phyloP scores from a whole-genome alignment of 2,888 invertebrate species.

The Standfussiana lucernea region DNA sequence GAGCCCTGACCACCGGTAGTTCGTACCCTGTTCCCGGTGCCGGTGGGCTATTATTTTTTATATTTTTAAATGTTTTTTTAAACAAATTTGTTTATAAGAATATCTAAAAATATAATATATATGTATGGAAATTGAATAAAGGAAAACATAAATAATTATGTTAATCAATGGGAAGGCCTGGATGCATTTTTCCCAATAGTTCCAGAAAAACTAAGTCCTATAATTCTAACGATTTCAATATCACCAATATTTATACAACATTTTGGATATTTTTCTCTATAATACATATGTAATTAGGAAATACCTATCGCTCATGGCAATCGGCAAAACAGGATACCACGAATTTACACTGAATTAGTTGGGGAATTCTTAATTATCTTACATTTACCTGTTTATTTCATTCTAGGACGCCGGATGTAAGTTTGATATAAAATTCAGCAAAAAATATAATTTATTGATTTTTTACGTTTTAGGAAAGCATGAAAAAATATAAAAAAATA shows the following conservation, averaged over 20 bases:
- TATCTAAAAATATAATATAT: no score
- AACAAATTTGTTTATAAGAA: no score
- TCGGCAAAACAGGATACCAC: conserved; percentile 25
- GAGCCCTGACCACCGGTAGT: no score
- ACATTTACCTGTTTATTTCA: conserved; percentile 34
- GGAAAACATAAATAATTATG: no score
- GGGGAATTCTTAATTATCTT: conserved; percentile 7
- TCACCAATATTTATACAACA: not conserved
- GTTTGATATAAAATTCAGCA: not conserved
- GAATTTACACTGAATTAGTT: conserved; percentile 2
- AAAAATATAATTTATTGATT: not conserved
- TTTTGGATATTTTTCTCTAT: conserved; percentile 6
- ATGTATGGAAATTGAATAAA: no score
- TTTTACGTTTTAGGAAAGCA: no score
- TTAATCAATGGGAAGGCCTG: not conserved
- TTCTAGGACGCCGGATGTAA: not conserved
- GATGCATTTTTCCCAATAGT: not conserved
- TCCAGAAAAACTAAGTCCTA: not conserved
- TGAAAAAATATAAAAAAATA: not conserved
- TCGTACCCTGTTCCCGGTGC: no score
- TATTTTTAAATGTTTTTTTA: no score
- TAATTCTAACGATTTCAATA: not conserved
- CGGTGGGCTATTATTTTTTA: no score
- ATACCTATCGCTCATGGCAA: conserved; percentile 2
- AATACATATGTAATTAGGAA: conserved; percentile 12